phyloP scores from a whole-genome alignment of 2,797 vertebrate species.

The Sebastes taczanowskii region DNA sequence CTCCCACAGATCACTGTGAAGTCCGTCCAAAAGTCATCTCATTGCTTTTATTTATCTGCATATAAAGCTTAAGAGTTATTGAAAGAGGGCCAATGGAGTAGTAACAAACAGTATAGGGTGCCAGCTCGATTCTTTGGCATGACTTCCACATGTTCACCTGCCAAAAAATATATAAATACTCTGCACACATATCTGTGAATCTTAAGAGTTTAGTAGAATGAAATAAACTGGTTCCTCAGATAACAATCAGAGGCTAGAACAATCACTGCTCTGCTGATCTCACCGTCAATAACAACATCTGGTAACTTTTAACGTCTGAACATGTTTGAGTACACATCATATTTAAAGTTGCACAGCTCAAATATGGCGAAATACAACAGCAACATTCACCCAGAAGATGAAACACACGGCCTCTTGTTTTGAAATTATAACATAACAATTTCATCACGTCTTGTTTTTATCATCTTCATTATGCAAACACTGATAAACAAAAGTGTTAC shows the following conservation, averaged over 20 bases:
- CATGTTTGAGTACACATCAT: background rate
- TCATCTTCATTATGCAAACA: background rate
- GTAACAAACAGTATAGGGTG: background rate
- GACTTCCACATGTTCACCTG: background rate
- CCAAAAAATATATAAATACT: background rate
- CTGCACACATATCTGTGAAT: background rate
- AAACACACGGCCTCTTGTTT: background rate
- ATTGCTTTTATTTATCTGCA: slow-evolving; percentile 5
- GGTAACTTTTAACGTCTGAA: background rate
- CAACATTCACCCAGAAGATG: background rate
- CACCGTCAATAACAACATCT: background rate
- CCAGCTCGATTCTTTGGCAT: background rate
- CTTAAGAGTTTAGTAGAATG: background rate
- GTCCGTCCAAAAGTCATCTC: background rate
- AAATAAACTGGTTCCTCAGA: background rate
- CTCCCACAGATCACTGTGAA: slow-evolving; percentile 13
- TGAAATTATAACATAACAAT: background rate
- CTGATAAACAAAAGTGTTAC: background rate
- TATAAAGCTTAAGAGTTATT: background rate
- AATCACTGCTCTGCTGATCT: background rate
- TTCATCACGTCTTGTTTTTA: background rate
- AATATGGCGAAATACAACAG: background rate
- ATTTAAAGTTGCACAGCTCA: background rate
- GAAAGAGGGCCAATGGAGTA: background rate
- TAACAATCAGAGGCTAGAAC: background rate